Conservation (phyloP, 2,113 vertebrate genomes). For the Tricholaema leucomelas region DNA sequence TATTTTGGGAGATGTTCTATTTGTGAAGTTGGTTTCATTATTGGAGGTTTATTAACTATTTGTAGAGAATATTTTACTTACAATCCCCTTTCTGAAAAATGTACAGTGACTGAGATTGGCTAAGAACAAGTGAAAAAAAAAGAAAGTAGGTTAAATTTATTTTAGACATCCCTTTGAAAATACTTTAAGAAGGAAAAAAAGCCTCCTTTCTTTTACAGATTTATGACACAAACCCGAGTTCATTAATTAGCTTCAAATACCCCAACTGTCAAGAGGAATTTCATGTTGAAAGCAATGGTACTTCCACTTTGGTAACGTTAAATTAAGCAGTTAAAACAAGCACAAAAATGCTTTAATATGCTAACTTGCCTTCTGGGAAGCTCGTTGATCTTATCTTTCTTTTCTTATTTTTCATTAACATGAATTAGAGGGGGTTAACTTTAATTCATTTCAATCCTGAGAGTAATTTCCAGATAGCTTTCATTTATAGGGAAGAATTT, state of each 20-base stretch:
- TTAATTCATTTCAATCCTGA: background rate
- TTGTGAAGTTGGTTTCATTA: background rate
- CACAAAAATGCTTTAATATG: conserved; percentile 6
- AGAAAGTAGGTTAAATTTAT: background rate
- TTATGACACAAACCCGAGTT: background rate
- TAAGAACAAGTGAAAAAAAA: background rate
- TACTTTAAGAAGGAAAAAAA: background rate
- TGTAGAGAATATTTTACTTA: background rate
- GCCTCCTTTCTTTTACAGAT: background rate
- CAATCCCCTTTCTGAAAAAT: background rate
- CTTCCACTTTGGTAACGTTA: background rate
- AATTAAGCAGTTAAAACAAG: conserved; percentile 16
- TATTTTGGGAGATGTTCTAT: background rate
- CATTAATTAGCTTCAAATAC: background rate
- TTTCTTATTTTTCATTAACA: background rate
- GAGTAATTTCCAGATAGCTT: background rate
- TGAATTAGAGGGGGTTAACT: conserved; percentile 17
- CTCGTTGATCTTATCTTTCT: background rate
- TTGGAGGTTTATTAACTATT: background rate
- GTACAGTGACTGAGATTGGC: background rate
- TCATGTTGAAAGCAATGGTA: background rate
- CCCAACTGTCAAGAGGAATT: background rate
- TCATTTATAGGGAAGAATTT: background rate
- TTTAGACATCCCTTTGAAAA: background rate
- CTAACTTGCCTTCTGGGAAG: background rate